Base-by-base conservation (phyloP, 1,140 invertebrate species). In the Sitophilus oryzae region DNA sequence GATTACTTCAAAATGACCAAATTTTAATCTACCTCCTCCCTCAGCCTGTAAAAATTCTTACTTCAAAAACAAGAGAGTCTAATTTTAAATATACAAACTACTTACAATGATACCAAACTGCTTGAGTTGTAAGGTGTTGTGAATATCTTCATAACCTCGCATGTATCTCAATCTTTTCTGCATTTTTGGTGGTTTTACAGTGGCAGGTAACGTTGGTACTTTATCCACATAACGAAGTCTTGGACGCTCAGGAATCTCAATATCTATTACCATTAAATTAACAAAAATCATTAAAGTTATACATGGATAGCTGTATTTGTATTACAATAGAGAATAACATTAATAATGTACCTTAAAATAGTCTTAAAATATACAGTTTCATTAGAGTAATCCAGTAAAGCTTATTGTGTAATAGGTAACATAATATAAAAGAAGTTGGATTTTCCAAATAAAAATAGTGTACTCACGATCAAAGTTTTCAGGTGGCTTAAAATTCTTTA, bases 21-120 rank as follows among this genome's bases (percentile, higher is more conserved):
- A 76, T 58, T 76, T 80, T 57, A 98, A 66, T 61, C 90, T 79
- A 0, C 93, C 93, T 51, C 93, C 95, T 45, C 79, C 74, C n/a
- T 82, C 70, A 14, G 93, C 91, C 86, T 89, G n/a, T n/a, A 74
- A 60, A 73, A 67, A 56, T 46, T 40, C 3, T 15, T 41, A 20
- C 4, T n/a, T n/a, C n/a, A n/a, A n/a, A n/a, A n/a, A n/a, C n/a
- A n/a, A n/a, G n/a, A n/a, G n/a, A n/a, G 8, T 42, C 4, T n/a
- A 20, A 44, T 20, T 18, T 14, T 52, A 21, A 43, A 14, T 61
- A 46, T 52, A 30, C 41, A 52, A 35, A 55, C 8, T 6, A 11
- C 25, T 44, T 80, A 91, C 89, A 69, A 92, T 77, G 59, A 98
- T 86, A 21, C 91, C 95, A 81, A 83, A 98, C 63, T 98, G 93